Percentiles rank a stretch among this genome's conserved stretches.
These are phyloP conservation scores for Lydus trimaculatus DNA, from an alignment of 2,888 invertebrate species.

Conservation along the genomic window DNA sequence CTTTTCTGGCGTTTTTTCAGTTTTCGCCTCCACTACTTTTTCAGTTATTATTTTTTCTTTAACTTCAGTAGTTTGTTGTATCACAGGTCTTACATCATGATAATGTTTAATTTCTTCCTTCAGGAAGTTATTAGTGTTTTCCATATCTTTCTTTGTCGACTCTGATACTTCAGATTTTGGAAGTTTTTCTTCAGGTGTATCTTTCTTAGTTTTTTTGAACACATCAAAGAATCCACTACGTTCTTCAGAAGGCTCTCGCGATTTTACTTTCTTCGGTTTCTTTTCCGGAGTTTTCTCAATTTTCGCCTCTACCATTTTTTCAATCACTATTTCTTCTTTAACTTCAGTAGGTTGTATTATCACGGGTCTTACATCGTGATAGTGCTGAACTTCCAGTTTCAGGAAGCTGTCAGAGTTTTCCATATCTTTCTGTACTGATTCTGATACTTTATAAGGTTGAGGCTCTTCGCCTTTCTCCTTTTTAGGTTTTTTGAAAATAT, in stretches of 20 bases:
- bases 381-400: slow-evolving; percentile 38
- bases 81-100: slow-evolving; percentile 37
- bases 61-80: not conserved
- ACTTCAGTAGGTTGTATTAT: not conserved
- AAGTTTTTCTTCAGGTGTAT: not conserved
- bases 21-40: not conserved
- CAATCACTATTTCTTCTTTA: not conserved
- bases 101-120: slow-evolving; percentile 39
- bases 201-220: not conserved
- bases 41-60: not conserved
- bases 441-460: not conserved
- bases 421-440: slow-evolving; percentile 32
- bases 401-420: slow-evolving; percentile 39
- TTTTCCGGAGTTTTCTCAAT: slow-evolving; percentile 2
- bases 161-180: slow-evolving; percentile 22
- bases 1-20: not conserved
- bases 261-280: not conserved
- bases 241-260: not conserved
- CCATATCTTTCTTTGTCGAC: slow-evolving; percentile 33
- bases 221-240: slow-evolving; percentile 10
- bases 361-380: slow-evolving; percentile 31
- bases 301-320: slow-evolving; percentile 20
- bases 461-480: slow-evolving; percentile 21
- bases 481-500: slow-evolving; percentile 21
- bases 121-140: slow-evolving; percentile 37